These are phyloP conservation scores for Ectemnius continuus DNA, from an alignment of 2,888 invertebrate genomes.

Conservation along the genomic window DNA sequence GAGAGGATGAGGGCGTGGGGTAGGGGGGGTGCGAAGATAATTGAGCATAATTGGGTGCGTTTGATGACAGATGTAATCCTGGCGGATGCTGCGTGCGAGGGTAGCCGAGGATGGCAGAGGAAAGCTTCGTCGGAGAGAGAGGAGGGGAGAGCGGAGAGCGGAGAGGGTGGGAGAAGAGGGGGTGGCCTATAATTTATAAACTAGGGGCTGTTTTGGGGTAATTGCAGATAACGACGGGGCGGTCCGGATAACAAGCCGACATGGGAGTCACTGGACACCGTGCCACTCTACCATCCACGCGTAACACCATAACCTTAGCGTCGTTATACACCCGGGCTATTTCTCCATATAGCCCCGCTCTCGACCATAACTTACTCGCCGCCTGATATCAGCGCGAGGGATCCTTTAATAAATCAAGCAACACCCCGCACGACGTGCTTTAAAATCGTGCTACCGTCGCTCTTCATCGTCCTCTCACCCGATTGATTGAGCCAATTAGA, in stretches of 20 bases:
- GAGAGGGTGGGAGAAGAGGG: constrained; percentile 29
- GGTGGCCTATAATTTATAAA: constrained; percentile 77
- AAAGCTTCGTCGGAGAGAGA: neutral
- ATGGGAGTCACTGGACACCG: constrained; percentile 77
- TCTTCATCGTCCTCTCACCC: neutral
- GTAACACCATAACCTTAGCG: constrained; percentile 64
- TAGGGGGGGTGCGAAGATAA: constrained; percentile 60
- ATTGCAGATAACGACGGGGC: constrained; percentile 77
- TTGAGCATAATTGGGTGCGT: constrained; percentile 73
- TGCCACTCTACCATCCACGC: constrained; percentile 63
- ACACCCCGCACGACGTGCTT: neutral
- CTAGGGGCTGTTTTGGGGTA: constrained; percentile 77
- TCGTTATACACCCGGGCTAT: constrained; percentile 59
- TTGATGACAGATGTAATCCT: constrained; percentile 75
- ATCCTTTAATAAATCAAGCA: constrained; percentile 53
- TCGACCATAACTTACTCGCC: constrained; percentile 57
- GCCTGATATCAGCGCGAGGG: constrained; percentile 48
- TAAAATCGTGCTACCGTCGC: neutral
- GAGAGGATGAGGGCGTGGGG: neutral
- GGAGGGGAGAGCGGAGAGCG: constrained; percentile 1
- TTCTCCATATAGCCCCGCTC: constrained; percentile 52
- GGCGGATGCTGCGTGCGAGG: constrained; percentile 40
- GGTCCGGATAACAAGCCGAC: constrained; percentile 77
- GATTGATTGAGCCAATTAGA: neutral
- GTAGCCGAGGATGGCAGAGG: neutral